Evolutionary conservation across 1,140 invertebrate species (phyloP).

Genomic region (Carposina sasakii): DNA sequence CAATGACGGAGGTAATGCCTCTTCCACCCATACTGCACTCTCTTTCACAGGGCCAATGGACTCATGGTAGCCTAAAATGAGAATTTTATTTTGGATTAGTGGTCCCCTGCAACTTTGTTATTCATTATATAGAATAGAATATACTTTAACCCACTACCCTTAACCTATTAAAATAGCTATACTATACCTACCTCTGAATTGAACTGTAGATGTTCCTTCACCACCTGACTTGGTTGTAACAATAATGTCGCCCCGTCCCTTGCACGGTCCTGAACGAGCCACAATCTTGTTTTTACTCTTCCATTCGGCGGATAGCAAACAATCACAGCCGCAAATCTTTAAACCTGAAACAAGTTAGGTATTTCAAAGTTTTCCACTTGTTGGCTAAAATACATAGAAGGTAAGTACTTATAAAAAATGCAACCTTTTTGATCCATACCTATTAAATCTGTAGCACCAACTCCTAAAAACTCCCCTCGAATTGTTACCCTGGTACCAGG

Average conservation of each 20-base stretch:
- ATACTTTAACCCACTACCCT: too few relatives aligned
- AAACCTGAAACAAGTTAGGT: conserved; percentile 78
- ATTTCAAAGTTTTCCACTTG: background rate
- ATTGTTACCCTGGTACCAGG: conserved; percentile 97
- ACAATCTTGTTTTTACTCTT: conserved; percentile 98
- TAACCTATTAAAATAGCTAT: too few relatives aligned
- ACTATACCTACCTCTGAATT: conserved; percentile 93
- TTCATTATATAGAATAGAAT: too few relatives aligned
- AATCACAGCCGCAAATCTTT: conserved; percentile 96
- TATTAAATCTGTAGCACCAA: conserved; percentile 87
- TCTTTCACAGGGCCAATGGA: conserved; percentile 95
- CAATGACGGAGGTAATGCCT: conserved; percentile 83
- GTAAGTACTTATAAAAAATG: background rate
- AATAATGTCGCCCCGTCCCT: conserved; percentile 96
- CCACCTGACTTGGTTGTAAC: conserved; percentile 93
- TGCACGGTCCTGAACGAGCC: conserved; percentile 93
- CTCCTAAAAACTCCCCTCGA: conserved; percentile 96
- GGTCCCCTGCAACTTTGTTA: too few relatives aligned
- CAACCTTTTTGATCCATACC: conserved; percentile 71
- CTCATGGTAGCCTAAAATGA: conserved; percentile 82
- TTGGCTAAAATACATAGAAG: background rate
- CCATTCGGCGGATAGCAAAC: conserved; percentile 97
- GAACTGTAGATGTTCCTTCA: conserved; percentile 93
- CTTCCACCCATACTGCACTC: conserved; percentile 99
- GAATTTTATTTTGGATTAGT: too few relatives aligned